Percentiles rank a stretch among this genome's conserved stretches.
These are phyloP conservation scores for Parus major DNA, from an alignment of 2,113 vertebrate species.

Conservation along the genomic window DNA sequence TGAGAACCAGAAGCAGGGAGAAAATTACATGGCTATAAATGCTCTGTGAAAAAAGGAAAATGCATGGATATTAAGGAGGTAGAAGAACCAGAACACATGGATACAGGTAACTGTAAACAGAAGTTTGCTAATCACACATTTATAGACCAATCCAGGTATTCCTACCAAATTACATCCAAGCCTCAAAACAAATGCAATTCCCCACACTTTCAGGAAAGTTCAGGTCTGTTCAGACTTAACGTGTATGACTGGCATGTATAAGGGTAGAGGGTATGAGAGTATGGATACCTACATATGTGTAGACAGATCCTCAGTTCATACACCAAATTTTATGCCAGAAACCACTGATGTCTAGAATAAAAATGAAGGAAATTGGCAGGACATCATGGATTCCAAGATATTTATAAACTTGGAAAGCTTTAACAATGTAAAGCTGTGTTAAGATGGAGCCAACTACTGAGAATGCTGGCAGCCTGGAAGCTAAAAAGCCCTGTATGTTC, in stretches of 20 bases:
- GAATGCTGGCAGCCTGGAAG: constrained; percentile 57
- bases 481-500: constrained; percentile 50
- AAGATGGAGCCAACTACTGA: constrained; percentile 54
- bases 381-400: constrained; percentile 65
- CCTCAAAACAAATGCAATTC: background rate
- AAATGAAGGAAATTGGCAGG: constrained; percentile 65
- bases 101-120: background rate
- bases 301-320: constrained; percentile 60
- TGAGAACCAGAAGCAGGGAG: background rate
- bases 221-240: background rate
- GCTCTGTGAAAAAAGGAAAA: background rate
- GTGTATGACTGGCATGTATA: background rate
- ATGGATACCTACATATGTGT: constrained; percentile 48
- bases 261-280: background rate
- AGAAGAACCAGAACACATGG: background rate
- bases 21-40: background rate
- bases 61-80: background rate
- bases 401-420: constrained; percentile 71
- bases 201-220: background rate
- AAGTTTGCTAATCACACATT: background rate
- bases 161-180: background rate
- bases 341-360: constrained; percentile 43
- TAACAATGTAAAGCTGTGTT: constrained; percentile 65
- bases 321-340: constrained; percentile 37
- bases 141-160: background rate